Conservation (phyloP, 2,888 invertebrate species). For the Drosophila neotestacea region DNA sequence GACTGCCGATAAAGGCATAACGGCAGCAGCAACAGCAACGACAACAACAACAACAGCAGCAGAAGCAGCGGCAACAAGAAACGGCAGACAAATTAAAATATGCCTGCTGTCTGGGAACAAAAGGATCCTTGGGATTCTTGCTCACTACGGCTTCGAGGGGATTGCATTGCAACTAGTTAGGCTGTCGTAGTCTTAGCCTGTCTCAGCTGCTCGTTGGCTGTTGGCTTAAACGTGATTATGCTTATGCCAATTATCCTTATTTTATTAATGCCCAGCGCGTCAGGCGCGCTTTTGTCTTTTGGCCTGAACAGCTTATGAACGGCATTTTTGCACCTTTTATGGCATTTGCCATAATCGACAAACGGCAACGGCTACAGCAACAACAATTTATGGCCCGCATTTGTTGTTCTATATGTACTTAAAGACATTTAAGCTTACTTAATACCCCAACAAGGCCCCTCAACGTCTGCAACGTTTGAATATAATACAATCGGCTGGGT, state of each 20-base stretch:
- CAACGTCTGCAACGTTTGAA: slow-evolving; percentile 27
- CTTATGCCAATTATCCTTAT: slow-evolving; percentile 83
- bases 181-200: slow-evolving; percentile 55
- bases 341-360: slow-evolving; percentile 73
- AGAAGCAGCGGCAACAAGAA: slow-evolving; percentile 24
- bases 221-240: slow-evolving; percentile 83
- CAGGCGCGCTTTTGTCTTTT: slow-evolving; percentile 48
- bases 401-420: slow-evolving; percentile 53
- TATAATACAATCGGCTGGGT: slow-evolving; percentile 38
- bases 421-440: slow-evolving; percentile 56
- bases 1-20: slow-evolving; percentile 73
- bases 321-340: slow-evolving; percentile 74
- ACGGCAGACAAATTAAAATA: slow-evolving; percentile 77
- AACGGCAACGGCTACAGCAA: slow-evolving; percentile 9
- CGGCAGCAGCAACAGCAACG: slow-evolving; percentile 36
- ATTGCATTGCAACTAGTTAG: slow-evolving; percentile 63
- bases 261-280: slow-evolving; percentile 78
- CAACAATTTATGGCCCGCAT: slow-evolving; percentile 68
- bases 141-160: slow-evolving; percentile 1
- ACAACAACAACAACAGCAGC: slow-evolving; percentile 11
- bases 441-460: slow-evolving; percentile 53
- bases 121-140: slow-evolving; percentile 30
- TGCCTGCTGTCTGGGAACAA: slow-evolving; percentile 61
- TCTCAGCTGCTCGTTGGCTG: slow-evolving; percentile 67
- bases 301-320: slow-evolving; percentile 53